Conservation (phyloP, 2,113 vertebrate species). For the Fukomys damarensis region DNA sequence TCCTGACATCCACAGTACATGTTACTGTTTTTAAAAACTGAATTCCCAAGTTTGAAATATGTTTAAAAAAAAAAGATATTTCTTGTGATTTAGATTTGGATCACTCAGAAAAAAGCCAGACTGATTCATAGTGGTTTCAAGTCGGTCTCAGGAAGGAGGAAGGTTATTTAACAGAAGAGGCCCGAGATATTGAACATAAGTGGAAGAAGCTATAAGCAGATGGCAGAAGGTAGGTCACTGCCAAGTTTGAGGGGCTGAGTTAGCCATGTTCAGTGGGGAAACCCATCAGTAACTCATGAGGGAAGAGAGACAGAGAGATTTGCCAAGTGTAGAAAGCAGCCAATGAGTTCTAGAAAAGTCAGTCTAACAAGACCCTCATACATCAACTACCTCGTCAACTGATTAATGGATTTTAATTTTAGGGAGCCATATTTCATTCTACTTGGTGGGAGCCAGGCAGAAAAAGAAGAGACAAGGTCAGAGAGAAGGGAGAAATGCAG, state of each 20-base stretch:
- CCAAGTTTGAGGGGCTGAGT: not conserved
- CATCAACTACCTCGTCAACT: not conserved
- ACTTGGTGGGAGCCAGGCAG: rapidly evolving
- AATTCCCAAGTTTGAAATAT: not conserved
- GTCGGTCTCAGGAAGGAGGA: not conserved
- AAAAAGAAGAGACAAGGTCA: not conserved
- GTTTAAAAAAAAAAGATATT: not conserved
- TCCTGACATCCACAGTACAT: not conserved
- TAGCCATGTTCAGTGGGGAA: not conserved
- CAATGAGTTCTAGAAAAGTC: not conserved
- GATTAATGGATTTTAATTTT: not conserved
- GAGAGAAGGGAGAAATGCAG: not conserved
- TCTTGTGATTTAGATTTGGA: not conserved
- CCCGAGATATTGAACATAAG: not conserved
- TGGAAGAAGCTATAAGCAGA: not conserved
- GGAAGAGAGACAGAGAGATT: not conserved
- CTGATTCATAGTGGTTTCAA: not conserved
- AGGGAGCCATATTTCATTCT: not conserved
- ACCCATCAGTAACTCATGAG: not conserved
- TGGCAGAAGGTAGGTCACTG: not conserved
- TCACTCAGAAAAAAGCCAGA: not conserved
- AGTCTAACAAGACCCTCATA: not conserved
- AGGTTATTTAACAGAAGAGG: not conserved
- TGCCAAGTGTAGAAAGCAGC: not conserved
- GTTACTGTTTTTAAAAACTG: not conserved